Evolutionary conservation across 2,113 vertebrate species (phyloP).

Genomic region (Bothrops jararaca): DNA sequence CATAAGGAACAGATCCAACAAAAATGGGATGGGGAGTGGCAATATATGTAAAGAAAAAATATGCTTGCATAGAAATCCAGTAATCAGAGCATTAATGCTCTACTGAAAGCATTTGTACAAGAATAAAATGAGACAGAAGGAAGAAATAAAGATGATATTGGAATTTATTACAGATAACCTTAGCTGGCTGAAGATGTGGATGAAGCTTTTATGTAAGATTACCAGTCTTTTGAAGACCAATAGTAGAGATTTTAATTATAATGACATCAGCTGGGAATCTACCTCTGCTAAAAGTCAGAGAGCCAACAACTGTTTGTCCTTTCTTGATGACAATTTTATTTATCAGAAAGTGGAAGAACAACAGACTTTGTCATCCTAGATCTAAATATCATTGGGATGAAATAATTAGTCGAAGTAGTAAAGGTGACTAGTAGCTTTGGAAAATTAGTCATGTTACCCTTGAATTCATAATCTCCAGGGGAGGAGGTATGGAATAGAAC

Average conservation of each 20-base stretch:
- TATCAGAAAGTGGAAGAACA: not conserved
- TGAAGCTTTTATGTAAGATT: not conserved
- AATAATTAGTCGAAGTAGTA: not conserved
- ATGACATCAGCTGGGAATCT: not conserved
- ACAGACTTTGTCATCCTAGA: not conserved
- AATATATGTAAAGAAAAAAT: not conserved
- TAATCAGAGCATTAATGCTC: not conserved
- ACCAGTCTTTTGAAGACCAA: not conserved
- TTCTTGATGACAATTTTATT: not conserved
- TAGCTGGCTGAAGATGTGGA: not conserved
- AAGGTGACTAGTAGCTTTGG: not conserved
- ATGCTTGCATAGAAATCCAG: not conserved
- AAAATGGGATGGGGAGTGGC: not conserved
- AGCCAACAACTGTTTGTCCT: not conserved
- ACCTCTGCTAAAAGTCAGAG: not conserved
- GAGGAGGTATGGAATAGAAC: not conserved
- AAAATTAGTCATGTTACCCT: not conserved
- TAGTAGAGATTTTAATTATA: not conserved
- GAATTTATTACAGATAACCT: not conserved
- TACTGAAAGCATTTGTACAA: not conserved
- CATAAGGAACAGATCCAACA: not conserved
- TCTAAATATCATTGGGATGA: not conserved
- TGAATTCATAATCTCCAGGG: not conserved
- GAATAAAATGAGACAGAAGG: not conserved
- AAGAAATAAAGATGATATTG: not conserved